Base-by-base conservation (phyloP, 1,140 invertebrate species). In the Matsumurasca onukii region DNA sequence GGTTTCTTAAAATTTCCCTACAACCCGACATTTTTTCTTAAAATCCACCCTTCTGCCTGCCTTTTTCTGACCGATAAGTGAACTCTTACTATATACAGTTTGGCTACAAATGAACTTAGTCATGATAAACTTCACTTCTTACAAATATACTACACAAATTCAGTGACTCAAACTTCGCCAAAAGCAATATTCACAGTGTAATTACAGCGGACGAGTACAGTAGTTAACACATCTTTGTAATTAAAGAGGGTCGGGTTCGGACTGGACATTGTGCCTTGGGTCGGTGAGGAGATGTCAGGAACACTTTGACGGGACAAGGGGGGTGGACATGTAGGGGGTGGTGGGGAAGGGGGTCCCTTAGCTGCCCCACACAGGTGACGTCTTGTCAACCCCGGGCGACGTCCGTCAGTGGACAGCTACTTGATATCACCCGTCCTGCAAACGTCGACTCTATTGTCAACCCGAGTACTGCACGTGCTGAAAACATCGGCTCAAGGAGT, bases 281-380 rank as follows among this genome's bases (percentile, higher is more conserved):
- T n/a, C n/a, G 55, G 24, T 59, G 55, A 59, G 30, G 55, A 27
- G 55, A 59, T 59, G 55, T 59, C 55, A 59, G 55, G 55, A 51
- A 22, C 49, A 51, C 49, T 51, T 51, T 51, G 49, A 51, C n/a
- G n/a, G n/a, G n/a, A n/a, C n/a, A n/a, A n/a, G n/a, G n/a, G 17
- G 34, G 34, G 34, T 39, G 34, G 34, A 17, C 5, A 9, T 9
- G 34, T 17, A 39, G 34, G 15, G 55, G 55, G 55, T 59, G 25
- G 55, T 5, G 25, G 55, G 55, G 55, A n/a, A 22, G 55, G 55
- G 55, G 55, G 55, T 59, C 55, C 55, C 55, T 59, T 25, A 27
- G 55, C 55, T 59, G 55, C 55, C 55, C 24, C 25, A 27, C 55
- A 29, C 55, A 59, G 55, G 55, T 59, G 55, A 59, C 55, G 55